Evolutionary conservation across 2,888 invertebrate genomes (phyloP).

Genomic region (Brachyptera risi): DNA sequence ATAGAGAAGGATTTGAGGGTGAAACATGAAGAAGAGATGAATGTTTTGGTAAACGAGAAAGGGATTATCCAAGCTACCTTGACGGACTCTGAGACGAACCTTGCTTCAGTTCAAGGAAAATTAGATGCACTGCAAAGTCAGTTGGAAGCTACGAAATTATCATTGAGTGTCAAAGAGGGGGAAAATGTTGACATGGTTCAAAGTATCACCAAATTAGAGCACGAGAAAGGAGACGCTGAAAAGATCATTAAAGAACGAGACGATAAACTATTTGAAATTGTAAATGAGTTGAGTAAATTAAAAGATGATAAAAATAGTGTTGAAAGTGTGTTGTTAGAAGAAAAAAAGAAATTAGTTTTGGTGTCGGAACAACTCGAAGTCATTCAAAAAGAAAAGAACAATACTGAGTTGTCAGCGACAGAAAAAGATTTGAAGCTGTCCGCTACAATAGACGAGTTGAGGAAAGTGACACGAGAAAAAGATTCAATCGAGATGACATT

Average conservation of each 20-base stretch:
- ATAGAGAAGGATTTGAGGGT: conserved; percentile 51
- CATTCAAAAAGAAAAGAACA: conserved; percentile 15
- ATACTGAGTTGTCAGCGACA: conserved; percentile 8
- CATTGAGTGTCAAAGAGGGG: conserved; percentile 49
- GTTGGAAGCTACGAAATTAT: conserved; percentile 24
- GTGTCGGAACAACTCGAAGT: conserved; percentile 49
- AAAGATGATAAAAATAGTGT: conserved; percentile 47
- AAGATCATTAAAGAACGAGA: conserved; percentile 35
- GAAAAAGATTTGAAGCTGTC: conserved; percentile 23
- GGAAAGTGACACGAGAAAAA: conserved; percentile 26
- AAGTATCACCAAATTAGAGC: conserved; percentile 45
- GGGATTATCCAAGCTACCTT: conserved; percentile 21
- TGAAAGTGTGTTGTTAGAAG: conserved; percentile 49
- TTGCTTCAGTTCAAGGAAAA: conserved; percentile 47
- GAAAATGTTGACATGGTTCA: conserved; percentile 47
- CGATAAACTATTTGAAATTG: conserved; percentile 36
- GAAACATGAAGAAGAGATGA: conserved; percentile 46
- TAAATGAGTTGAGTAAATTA: conserved; percentile 37
- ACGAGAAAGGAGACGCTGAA: conserved; percentile 36
- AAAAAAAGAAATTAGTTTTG: conserved; percentile 43
- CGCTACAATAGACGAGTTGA: conserved; percentile 22
- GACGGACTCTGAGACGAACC: conserved; percentile 45
- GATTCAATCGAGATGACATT: background rate
- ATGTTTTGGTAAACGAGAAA: conserved; percentile 32
- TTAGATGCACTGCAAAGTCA: conserved; percentile 35